A percentile compares a stretch with the other conserved stretches of the same genome.
phyloP scores from a whole-genome alignment of 2,797 vertebrate genomes.

The Thamnophis elegans region DNA sequence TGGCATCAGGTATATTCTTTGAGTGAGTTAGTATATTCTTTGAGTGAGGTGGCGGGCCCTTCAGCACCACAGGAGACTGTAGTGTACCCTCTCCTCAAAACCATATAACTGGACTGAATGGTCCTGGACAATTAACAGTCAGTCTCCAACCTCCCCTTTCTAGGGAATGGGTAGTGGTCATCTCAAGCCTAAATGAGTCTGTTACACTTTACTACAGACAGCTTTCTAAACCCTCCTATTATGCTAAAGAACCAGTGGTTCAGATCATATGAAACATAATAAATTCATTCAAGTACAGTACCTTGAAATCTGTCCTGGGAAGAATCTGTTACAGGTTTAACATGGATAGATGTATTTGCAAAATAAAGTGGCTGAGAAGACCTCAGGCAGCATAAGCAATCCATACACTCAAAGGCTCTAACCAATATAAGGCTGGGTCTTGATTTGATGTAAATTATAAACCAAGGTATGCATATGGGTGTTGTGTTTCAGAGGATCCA shows the following conservation, averaged over 20 bases:
- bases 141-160: not conserved
- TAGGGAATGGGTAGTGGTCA: not conserved
- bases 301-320: slow-evolving; percentile 17
- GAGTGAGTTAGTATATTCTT: not conserved
- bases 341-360: not conserved
- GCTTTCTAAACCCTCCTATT: slow-evolving; percentile 37
- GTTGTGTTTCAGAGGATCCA: not conserved
- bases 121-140: not conserved
- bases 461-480: not conserved
- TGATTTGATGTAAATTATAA: slow-evolving; percentile 3
- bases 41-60: not conserved
- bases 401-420: not conserved
- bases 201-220: slow-evolving; percentile 41
- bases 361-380: not conserved
- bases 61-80: not conserved
- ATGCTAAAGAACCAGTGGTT: slow-evolving; percentile 33
- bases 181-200: slow-evolving; percentile 45
- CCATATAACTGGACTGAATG: not conserved
- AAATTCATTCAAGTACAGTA: not conserved
- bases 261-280: slow-evolving; percentile 4
- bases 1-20: not conserved
- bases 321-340: slow-evolving; percentile 17
- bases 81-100: not conserved
- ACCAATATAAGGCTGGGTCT: not conserved
- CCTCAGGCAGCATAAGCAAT: not conserved